Conservation (phyloP, 2,888 invertebrate genomes). For the Thumatha senex region DNA sequence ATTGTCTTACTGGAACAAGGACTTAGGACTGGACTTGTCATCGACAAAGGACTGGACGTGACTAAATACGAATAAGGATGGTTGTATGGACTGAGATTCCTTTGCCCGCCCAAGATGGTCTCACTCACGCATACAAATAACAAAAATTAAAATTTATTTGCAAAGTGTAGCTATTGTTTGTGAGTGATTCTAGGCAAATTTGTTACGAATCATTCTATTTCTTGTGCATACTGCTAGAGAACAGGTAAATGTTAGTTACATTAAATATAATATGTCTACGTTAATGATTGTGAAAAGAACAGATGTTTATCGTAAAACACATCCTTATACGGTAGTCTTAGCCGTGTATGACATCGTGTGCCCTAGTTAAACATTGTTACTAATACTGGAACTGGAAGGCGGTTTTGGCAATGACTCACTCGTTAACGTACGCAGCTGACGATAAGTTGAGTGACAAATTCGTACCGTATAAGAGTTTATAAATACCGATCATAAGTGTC, state of each 20-base stretch:
- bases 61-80: too few relatives aligned
- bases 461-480: constrained; percentile 48
- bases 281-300: constrained; percentile 22
- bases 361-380: constrained; percentile 56
- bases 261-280: neutral
- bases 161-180: too few relatives aligned
- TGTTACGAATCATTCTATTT: neutral
- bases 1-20: too few relatives aligned
- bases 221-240: constrained; percentile 17
- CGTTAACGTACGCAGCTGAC: constrained; percentile 50
- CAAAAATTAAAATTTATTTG: too few relatives aligned
- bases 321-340: constrained; percentile 63
- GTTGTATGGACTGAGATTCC: too few relatives aligned
- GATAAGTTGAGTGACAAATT: constrained; percentile 48
- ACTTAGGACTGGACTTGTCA: too few relatives aligned
- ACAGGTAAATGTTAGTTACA: constrained; percentile 37
- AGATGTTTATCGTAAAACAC: constrained; percentile 51
- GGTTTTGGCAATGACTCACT: constrained; percentile 62
- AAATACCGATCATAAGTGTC: constrained; percentile 32
- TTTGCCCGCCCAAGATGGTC: too few relatives aligned
- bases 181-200: too few relatives aligned
- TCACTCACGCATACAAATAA: too few relatives aligned
- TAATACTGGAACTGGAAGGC: constrained; percentile 42
- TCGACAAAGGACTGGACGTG: too few relatives aligned
- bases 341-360: constrained; percentile 49